phyloP scores from a whole-genome alignment of 2,113 vertebrate genomes.

The Archocentrus centrarchus region DNA sequence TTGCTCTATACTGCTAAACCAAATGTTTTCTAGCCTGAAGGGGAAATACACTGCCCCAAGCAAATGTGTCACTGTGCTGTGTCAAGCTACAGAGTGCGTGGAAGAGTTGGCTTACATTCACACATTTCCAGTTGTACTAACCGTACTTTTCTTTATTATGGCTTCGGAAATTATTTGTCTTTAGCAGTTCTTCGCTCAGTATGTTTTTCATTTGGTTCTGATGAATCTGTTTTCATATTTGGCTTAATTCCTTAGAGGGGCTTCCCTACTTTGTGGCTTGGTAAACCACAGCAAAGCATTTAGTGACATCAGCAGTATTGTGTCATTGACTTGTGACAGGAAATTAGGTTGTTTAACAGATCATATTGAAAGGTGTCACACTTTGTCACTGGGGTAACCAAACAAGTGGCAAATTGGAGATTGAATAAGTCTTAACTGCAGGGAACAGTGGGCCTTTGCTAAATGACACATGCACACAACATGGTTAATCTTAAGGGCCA shows the following conservation, averaged over 20 bases:
- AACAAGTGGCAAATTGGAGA: conserved; percentile 53
- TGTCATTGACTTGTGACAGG: conserved; percentile 33
- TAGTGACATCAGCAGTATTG: conserved; percentile 52
- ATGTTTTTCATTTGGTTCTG: conserved; percentile 24
- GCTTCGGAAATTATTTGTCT: conserved; percentile 14
- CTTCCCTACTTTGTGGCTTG: conserved; percentile 52
- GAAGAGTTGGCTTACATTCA: conserved; percentile 8
- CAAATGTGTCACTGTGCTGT: conserved; percentile 34
- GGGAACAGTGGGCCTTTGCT: background rate
- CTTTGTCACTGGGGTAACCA: conserved; percentile 48
- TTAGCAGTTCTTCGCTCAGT: background rate
- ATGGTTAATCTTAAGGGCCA: conserved; percentile 16
- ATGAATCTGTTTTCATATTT: conserved; percentile 53
- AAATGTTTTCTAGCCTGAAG: conserved; percentile 45
- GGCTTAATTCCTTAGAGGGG: conserved; percentile 41
- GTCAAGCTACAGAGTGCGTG: background rate
- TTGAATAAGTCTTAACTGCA: conserved; percentile 38
- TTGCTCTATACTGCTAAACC: conserved; percentile 22
- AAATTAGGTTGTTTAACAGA: conserved; percentile 30
- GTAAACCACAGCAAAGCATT: conserved; percentile 53
- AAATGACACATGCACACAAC: conserved; percentile 41
- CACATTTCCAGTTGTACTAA: background rate
- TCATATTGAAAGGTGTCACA: conserved; percentile 20
- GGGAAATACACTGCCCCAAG: conserved; percentile 8
- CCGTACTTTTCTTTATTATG: background rate